phyloP scores from a whole-genome alignment of 2,797 vertebrate genomes.

The Siniperca obscura region DNA sequence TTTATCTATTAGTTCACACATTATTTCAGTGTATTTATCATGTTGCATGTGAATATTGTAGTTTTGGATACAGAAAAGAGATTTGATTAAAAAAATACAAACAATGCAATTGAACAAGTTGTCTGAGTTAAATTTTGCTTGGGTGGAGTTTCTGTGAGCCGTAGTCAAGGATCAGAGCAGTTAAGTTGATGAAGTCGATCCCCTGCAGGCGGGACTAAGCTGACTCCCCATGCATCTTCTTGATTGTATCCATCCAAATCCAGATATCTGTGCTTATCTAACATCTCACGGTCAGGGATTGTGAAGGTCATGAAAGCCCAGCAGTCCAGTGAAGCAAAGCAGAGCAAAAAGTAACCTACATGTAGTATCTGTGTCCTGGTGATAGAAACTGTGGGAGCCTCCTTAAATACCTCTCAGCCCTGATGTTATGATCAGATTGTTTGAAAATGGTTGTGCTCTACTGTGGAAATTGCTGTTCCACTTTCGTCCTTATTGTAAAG shows the following conservation, averaged over 20 bases:
- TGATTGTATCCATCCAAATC: conserved; percentile 67
- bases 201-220: conserved; percentile 58
- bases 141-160: conserved; percentile 34
- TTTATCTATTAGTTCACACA: not conserved
- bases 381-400: conserved; percentile 16
- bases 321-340: conserved; percentile 57
- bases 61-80: not conserved
- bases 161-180: conserved; percentile 33
- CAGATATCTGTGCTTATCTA: conserved; percentile 67
- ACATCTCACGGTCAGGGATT: conserved; percentile 41
- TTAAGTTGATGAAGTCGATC: conserved; percentile 61
- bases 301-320: conserved; percentile 67
- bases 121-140: not conserved
- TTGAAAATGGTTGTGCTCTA: conserved; percentile 21
- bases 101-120: not conserved
- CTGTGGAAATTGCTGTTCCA: not conserved
- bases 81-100: not conserved
- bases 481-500: not conserved
- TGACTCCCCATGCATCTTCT: conserved; percentile 55
- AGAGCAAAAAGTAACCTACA: conserved; percentile 38
- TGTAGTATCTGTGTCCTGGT: conserved; percentile 44
- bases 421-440: conserved; percentile 21
- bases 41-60: not conserved
- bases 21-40: not conserved
- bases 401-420: conserved; percentile 14